Percentiles rank a stretch among this genome's conserved stretches.
phyloP scores from a whole-genome alignment of 2,797 vertebrate species.

The Pelobates cultripes region DNA sequence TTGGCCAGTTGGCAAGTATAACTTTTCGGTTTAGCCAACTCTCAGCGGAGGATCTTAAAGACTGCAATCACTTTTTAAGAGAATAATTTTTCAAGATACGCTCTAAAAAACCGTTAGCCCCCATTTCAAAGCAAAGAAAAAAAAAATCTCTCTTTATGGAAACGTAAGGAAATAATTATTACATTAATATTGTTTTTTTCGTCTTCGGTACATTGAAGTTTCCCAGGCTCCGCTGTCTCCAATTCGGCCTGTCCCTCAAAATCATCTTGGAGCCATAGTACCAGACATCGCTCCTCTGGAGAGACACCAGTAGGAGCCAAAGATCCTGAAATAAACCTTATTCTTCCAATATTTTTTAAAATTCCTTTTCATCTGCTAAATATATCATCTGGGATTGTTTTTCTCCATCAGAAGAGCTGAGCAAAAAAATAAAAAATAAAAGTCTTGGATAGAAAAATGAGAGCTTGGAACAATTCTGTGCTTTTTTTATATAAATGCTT shows the following conservation, averaged over 20 bases:
- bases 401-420: not conserved
- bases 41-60: no score
- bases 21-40: no score
- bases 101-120: no score
- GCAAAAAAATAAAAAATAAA: constrained; percentile 11
- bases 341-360: constrained; percentile 13
- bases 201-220: not conserved
- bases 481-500: constrained; percentile 3
- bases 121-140: no score
- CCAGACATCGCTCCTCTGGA: not conserved
- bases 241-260: not conserved
- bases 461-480: constrained; percentile 27
- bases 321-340: constrained; percentile 18
- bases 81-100: no score
- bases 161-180: not conserved
- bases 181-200: not conserved
- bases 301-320: constrained; percentile 15
- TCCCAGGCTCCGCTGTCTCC: not conserved
- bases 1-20: no score
- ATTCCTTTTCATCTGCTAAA: constrained; percentile 38
- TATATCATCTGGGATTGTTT: constrained; percentile 44
- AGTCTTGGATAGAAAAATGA: constrained; percentile 34
- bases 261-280: not conserved
- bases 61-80: no score
- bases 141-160: no score